Percentiles rank a stretch among this genome's conserved stretches.
These are phyloP conservation scores for Eristalis intricaria DNA, from an alignment of 2,888 invertebrate species.

Conservation along the genomic window DNA sequence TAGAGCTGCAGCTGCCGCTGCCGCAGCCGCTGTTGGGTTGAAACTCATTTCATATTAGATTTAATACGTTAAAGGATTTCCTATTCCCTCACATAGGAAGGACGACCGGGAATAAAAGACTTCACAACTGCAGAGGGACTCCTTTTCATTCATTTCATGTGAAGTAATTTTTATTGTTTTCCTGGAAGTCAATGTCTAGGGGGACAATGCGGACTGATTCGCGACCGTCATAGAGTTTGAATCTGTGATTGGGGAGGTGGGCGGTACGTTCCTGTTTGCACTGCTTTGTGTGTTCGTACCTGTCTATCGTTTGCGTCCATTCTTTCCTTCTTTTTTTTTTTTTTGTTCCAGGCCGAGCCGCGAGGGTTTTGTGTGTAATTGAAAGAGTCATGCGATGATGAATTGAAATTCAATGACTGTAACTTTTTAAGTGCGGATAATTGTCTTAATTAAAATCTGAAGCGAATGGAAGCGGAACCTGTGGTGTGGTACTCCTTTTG, in stretches of 20 bases:
- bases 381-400: constrained; percentile 24
- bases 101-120: neutral
- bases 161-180: constrained; percentile 70
- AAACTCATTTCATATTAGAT: constrained; percentile 63
- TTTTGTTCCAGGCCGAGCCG: neutral
- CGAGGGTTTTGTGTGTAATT: constrained; percentile 29
- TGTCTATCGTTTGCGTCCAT: neutral
- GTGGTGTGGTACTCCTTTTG: neutral
- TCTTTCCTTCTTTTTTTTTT: neutral
- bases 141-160: constrained; percentile 60
- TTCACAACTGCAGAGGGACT: constrained; percentile 53
- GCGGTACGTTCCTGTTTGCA: constrained; percentile 42
- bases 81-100: constrained; percentile 24
- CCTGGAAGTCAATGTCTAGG: constrained; percentile 58
- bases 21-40: constrained; percentile 1
- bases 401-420: constrained; percentile 36
- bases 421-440: constrained; percentile 29
- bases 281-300: constrained; percentile 19
- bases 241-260: constrained; percentile 43
- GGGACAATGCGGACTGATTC: constrained; percentile 58
- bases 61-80: constrained; percentile 67
- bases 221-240: constrained; percentile 30
- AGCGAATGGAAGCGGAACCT: neutral
- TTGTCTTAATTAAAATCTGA: constrained; percentile 46
- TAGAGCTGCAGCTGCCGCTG: neutral